phyloP scores from a whole-genome alignment of 2,797 vertebrate genomes.

The Urosaurus nigricauda region DNA sequence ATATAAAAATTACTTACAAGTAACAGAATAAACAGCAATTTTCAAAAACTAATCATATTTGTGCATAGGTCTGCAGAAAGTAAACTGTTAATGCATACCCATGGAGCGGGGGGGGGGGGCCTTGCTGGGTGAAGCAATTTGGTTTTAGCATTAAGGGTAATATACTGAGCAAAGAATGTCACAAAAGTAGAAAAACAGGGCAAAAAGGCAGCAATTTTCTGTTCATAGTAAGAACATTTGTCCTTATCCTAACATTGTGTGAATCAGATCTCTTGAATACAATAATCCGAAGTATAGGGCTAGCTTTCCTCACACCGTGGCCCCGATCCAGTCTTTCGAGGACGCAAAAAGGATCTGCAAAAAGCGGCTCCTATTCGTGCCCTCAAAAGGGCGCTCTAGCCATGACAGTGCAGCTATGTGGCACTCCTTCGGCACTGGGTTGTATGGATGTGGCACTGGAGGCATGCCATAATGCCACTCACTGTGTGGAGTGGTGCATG shows the following conservation, averaged over 20 bases:
- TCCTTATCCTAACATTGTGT: neutral
- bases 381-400: too few species aligned
- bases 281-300: too few species aligned
- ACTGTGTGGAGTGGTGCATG: too few species aligned
- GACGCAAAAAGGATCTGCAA: too few species aligned
- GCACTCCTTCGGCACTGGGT: too few species aligned
- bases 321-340: too few species aligned
- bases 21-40: constrained; percentile 78
- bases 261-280: neutral
- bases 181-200: neutral
- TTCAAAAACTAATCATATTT: constrained; percentile 80
- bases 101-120: too few species aligned
- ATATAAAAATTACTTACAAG: constrained; percentile 81
- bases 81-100: constrained; percentile 71
- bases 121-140: constrained; percentile 62
- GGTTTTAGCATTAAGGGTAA: constrained; percentile 54
- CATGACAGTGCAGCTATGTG: too few species aligned
- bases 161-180: constrained; percentile 29
- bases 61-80: constrained; percentile 76
- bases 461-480: too few species aligned
- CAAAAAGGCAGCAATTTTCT: neutral
- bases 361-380: too few species aligned
- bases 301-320: too few species aligned
- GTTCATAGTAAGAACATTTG: neutral
- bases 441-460: too few species aligned